Evolutionary conservation across 2,797 vertebrate genomes (phyloP), one percentile per base, ranked within the genome.

Genomic region (Sebastes diaconus): DNA sequence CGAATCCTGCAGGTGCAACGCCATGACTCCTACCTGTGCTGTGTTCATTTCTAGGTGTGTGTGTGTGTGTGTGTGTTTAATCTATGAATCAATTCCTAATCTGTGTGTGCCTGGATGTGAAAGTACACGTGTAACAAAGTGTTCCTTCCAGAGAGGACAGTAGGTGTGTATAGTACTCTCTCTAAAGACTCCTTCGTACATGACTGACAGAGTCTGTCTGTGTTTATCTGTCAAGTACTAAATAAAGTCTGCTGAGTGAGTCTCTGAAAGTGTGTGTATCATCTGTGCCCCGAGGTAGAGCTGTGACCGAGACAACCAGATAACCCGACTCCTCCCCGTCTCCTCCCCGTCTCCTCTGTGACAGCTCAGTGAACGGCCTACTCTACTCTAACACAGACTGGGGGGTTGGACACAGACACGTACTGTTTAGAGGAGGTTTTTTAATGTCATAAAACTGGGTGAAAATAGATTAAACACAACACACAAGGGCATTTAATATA

Each of bases 301-400:
- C 69, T 6, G 36, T 14, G 39, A 42, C 39, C 39, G 39, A 83
- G 66, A 88, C 36, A 61, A 76, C 61, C 66, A 75, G 74, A 77
- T 46, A 81, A 50, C 50, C 34, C 5, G 65, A 87, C 93, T 90
- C 91, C 95, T 89, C 94, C 93, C 72, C 52, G 2, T 83, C 93
- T 90, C 91, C 95, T 89, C 94, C 93, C 72, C 52, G 2, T 82
- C 75, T 83, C n/a, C 54, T 73, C 68, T 81, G 77, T 87, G 79
- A 88, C 75, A 89, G 88, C 89, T 82, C 65, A 77, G 36, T 79
- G 42, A 77, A 52, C 70, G 87, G 88, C 30, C 82, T 80, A 39
- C 74, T 83, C 83, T 59, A 92, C 75, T 89, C 80, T 20, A 58
- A 25, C 50, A 75, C 59, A 86, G 50, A 77, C 66, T 6, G 68